Evolutionary conservation across 2,113 vertebrate species (phyloP).

Genomic region (Sakesphorus luctuosus): DNA sequence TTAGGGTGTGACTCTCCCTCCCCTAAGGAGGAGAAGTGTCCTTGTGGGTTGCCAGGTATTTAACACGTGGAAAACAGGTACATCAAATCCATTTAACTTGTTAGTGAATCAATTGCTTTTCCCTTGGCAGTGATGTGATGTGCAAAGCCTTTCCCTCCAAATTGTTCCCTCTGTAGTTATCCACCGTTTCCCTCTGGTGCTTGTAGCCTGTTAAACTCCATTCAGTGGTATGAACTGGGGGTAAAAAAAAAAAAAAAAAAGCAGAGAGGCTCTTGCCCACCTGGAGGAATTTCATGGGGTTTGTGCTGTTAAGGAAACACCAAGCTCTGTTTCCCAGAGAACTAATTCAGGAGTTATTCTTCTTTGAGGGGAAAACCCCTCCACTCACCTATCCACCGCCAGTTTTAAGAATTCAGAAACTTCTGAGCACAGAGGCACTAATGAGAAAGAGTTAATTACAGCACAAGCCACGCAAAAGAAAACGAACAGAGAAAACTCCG

Average conservation of each 20-base stretch:
- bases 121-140: background rate
- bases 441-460: background rate
- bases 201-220: background rate
- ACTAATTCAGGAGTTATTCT: background rate
- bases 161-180: background rate
- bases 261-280: background rate
- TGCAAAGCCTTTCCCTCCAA: background rate
- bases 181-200: background rate
- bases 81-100: conserved; percentile 54
- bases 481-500: rapidly evolving
- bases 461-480: background rate
- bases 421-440: rapidly evolving
- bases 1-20: background rate
- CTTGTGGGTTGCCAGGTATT: conserved; percentile 7
- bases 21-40: background rate
- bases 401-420: background rate
- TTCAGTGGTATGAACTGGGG: background rate
- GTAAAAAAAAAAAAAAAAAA: background rate
- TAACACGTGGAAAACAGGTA: background rate
- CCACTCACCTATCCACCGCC: rapidly evolving
- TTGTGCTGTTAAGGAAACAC: background rate
- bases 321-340: rapidly evolving
- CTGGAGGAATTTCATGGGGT: background rate
- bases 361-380: rapidly evolving
- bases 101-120: conserved; percentile 12